Evolutionary conservation across 2,113 vertebrate genomes (phyloP), one percentile per base, ranked within the genome.

Genomic region (Apaloderma vittatum): DNA sequence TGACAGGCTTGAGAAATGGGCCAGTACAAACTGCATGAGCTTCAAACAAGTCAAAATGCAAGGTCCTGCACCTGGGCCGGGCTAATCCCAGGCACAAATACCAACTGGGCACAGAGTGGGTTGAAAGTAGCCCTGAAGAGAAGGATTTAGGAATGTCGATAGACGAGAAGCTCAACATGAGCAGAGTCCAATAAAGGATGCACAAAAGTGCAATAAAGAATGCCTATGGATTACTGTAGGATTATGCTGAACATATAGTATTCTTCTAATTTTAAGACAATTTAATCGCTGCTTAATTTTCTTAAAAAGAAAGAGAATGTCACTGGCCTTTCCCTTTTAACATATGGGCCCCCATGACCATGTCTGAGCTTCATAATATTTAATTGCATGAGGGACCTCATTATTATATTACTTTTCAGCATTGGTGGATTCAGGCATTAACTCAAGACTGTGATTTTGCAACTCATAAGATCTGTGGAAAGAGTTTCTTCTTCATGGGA

Each of bases 241-340:
- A 63, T 67, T 75, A 13, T n/a, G 6, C 26, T 88, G 78, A 83
- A 77, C 55, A 93, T 83, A 90, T 45, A 70, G 15, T 30, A 30
- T 86, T 91, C 67, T 80, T 90, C 30, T 48, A 74, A 9, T 59
- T 82, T 79, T 77, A 88, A 79, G 26, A n/a, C 45, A 88, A 80
- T 93, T 92, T 90, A 68, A 20, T 58, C 71, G 9, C 48, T 80
- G 58, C n/a, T 94, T 84, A 70, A 79, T 36, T 71, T 83, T 55
- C 30, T 70, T 15, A 82, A 70, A 78, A 63, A 51, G 7, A 78
- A 63, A 51, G 7, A 82, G 8, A 92, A 46, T 78, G 54, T 83
- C 11, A 18, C 46, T 93, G 92, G 88, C 78, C 54, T 94, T 96
- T 96, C 29, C 11, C 27, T 94, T 94, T 88, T 77, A 55, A 80